phyloP scores from a whole-genome alignment of 2,113 vertebrate species.

The Geococcyx californianus region DNA sequence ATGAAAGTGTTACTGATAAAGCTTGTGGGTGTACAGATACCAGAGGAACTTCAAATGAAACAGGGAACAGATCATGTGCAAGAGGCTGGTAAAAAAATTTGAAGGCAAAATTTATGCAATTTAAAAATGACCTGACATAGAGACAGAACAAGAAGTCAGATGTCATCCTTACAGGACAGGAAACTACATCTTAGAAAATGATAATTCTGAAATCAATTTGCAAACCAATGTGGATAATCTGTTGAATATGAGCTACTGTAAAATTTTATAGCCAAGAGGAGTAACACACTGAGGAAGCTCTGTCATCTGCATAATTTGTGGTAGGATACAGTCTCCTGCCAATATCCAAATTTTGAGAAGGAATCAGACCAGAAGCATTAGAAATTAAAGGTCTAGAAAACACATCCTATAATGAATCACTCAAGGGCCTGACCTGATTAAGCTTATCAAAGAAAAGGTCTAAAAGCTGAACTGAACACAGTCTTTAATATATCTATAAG shows the following conservation, averaged over 20 bases:
- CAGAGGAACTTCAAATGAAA: slow-evolving; percentile 2
- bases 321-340: background rate
- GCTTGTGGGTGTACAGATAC: slow-evolving; percentile 1
- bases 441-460: background rate
- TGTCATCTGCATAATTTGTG: background rate
- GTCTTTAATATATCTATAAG: background rate
- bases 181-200: background rate
- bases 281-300: background rate
- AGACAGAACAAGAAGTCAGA: background rate
- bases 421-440: background rate
- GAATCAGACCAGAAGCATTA: background rate
- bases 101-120: background rate
- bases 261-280: background rate
- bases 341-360: background rate
- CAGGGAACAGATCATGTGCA: background rate
- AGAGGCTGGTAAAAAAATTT: background rate
- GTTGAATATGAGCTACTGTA: background rate
- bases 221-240: background rate
- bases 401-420: background rate
- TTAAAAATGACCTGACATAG: background rate
- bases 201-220: slow-evolving; percentile 1
- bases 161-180: background rate
- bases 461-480: background rate
- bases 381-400: background rate
- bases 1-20: slow-evolving; percentile 1